Conservation (phyloP, 2,797 vertebrate genomes). For the Lithobates pipiens region DNA sequence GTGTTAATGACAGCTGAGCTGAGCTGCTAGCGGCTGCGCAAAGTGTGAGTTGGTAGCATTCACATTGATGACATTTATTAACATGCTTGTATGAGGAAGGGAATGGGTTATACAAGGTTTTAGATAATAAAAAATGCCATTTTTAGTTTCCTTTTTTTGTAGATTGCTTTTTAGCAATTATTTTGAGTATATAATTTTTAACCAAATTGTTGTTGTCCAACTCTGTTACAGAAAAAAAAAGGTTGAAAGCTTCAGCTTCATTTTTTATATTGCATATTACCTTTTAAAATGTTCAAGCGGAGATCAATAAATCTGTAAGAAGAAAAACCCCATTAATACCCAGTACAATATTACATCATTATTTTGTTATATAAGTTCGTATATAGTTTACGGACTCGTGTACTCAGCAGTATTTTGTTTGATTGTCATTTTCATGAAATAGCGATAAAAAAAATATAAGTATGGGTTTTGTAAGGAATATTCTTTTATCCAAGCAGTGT, state of each 20-base stretch:
- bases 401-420: slow-evolving; percentile 2
- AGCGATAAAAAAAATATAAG: slow-evolving; percentile 13
- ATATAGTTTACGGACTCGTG: neutral
- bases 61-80: too few species aligned
- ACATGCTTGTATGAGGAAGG: too few species aligned
- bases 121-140: neutral
- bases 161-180: neutral
- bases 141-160: neutral
- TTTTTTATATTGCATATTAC: neutral
- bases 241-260: too few species aligned
- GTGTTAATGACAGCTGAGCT: too few species aligned
- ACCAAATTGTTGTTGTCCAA: neutral
- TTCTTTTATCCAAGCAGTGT: slow-evolving; percentile 64
- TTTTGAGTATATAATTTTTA: too few species aligned
- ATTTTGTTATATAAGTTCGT: neutral
- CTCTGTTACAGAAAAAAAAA: too few species aligned
- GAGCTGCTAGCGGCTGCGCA: too few species aligned
- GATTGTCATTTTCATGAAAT: slow-evolving; percentile 3
- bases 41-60: too few species aligned
- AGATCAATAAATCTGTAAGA: neutral
- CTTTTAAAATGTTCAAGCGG: neutral
- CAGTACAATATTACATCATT: too few species aligned
- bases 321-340: neutral
- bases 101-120: too few species aligned
- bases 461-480: slow-evolving; percentile 62